phyloP scores from a whole-genome alignment of 2,797 vertebrate species.

The Pristis pectinata region DNA sequence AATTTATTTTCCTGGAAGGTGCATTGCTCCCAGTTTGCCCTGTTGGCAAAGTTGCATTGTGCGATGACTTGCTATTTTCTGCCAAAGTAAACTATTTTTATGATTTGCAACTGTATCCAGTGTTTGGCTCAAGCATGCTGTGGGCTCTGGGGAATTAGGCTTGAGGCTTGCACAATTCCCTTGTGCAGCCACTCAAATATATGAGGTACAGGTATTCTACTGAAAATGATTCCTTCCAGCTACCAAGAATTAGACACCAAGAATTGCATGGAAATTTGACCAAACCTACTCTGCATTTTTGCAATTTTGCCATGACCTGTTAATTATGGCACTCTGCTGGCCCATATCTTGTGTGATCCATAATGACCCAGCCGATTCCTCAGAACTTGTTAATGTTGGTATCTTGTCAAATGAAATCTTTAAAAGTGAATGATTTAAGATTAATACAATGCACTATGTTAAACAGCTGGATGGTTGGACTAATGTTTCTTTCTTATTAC shows the following conservation, averaged over 20 bases:
- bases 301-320: background rate
- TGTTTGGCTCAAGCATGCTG: background rate
- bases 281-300: background rate
- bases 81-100: background rate
- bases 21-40: background rate
- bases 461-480: background rate
- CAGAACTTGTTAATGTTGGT: background rate
- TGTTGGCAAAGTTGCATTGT: background rate
- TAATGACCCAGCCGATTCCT: background rate
- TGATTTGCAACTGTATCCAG: too few species aligned
- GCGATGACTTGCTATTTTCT: background rate
- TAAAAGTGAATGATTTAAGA: background rate
- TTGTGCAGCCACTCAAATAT: background rate
- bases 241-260: background rate
- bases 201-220: background rate
- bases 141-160: background rate
- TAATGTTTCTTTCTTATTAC: background rate
- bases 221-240: background rate
- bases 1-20: background rate
- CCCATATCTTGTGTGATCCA: background rate
- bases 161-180: background rate
- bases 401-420: background rate
- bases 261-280: background rate
- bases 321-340: background rate
- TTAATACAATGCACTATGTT: background rate